Evolutionary conservation across 2,888 invertebrate genomes (phyloP), one percentile per base, ranked within the genome.

Genomic region (Oligia strigilis): DNA sequence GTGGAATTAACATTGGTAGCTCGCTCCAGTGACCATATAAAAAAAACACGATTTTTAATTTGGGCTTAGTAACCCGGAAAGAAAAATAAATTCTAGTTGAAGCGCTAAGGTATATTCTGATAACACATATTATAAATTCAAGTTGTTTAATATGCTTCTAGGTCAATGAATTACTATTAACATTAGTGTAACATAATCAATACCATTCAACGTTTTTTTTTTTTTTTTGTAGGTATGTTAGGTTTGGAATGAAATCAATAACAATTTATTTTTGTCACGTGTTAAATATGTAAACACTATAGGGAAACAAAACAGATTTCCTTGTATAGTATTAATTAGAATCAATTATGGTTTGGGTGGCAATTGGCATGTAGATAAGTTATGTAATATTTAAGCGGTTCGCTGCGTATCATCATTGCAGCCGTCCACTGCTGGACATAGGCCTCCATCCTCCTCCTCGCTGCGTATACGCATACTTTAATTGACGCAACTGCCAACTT

Each of bases 141-240:
- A 72, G 13, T 85, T 77, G 43, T 49, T 80, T 62, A 66, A 69
- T 62, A 83, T 77, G 83, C 72, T 87, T 79, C 23, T 83, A 79
- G 87, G 83, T 77, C 87, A 85, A 79, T 79, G 83, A 79, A 79
- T 83, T 67, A 71, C 70, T 65, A 19, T 36, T 40, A 65, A 5
- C 4, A 17, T 17, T 36, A 36, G 36, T 36, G 19, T 65, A 65
- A 65, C 40, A 4, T 72, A 70, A 58, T 75, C 55, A n/a, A 72
- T 72, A 73, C 70, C 43, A 72, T 75, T 70, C n/a, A 75, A 19
- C 9, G 14, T n/a, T n/a, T n/a, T n/a, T n/a, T n/a, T n/a, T n/a
- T 72, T 77, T 77, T 60, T 49, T 73, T 72, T 69, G 23, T 52
- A 70, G 1, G 9, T 58, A 23, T 23, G 17, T 36, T 60, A n/a